These are phyloP conservation scores for Drosophila ananassae DNA, from an alignment of 1,140 invertebrate genomes.

Conservation along the genomic window DNA sequence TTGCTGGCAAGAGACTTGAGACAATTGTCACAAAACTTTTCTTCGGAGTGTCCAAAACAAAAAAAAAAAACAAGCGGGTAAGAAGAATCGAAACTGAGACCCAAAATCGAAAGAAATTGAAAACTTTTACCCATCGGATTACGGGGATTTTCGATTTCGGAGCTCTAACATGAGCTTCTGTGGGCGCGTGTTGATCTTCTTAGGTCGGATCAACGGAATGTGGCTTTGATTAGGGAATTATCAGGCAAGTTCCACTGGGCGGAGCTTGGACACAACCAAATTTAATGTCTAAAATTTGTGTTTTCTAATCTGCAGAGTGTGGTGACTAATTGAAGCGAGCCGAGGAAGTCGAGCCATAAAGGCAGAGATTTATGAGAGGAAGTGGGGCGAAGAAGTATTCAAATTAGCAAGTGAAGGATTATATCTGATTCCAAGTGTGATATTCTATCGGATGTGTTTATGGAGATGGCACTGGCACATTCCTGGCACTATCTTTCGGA, in stretches of 20 bases:
- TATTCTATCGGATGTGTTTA: slow-evolving; percentile 30
- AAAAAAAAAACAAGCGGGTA: slow-evolving; percentile 36
- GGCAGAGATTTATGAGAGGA: slow-evolving; percentile 35
- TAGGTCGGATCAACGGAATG: slow-evolving; percentile 43
- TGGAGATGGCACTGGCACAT: slow-evolving; percentile 17
- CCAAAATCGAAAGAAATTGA: slow-evolving; percentile 19
- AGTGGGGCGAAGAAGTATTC: slow-evolving; percentile 33
- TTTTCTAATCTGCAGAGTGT: slow-evolving; percentile 43
- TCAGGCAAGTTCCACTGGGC: not conserved
- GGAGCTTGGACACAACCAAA: not conserved
- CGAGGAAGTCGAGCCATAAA: slow-evolving; percentile 32
- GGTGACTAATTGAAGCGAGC: slow-evolving; percentile 42
- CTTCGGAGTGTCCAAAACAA: slow-evolving; percentile 20
- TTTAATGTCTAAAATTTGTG: not conserved
- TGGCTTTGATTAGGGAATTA: slow-evolving; percentile 30
- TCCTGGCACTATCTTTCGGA: slow-evolving; percentile 7
- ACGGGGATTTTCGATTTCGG: slow-evolving; percentile 1
- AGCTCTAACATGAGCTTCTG: slow-evolving; percentile 24
- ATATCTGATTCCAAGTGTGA: slow-evolving; percentile 25
- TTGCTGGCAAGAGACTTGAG: slow-evolving; percentile 15
- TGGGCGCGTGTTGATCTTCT: slow-evolving; percentile 33
- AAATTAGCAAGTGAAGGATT: slow-evolving; percentile 47
- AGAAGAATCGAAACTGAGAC: slow-evolving; percentile 1
- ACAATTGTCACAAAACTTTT: slow-evolving; percentile 17
- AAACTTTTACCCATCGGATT: slow-evolving; percentile 47